These are phyloP conservation scores for Zalophus californianus DNA, from an alignment of 2,797 vertebrate species.

Conservation along the genomic window DNA sequence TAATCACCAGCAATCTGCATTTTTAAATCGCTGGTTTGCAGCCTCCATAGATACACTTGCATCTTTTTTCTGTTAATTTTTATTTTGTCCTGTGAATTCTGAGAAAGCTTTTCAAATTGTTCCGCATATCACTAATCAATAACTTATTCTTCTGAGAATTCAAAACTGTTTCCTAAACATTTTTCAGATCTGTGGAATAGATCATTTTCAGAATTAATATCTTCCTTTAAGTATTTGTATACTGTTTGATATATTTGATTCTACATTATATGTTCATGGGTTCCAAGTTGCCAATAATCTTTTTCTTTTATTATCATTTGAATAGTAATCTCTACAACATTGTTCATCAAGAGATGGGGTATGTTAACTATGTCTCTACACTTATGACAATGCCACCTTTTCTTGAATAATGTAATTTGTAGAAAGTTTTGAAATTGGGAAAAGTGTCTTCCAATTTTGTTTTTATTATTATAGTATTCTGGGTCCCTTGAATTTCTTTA, in stretches of 20 bases:
- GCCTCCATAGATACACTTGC: neutral
- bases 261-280: neutral
- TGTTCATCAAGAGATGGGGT: neutral
- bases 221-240: constrained; percentile 16
- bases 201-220: constrained; percentile 50
- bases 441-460: neutral
- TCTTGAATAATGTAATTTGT: neutral
- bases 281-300: neutral
- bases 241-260: constrained; percentile 39
- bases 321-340: neutral
- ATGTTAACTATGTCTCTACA: neutral
- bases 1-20: constrained; percentile 6
- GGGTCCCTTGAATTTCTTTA: neutral
- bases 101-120: constrained; percentile 35
- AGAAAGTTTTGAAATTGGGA: neutral
- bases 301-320: constrained; percentile 9
- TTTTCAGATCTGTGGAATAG: constrained; percentile 12
- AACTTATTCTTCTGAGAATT: constrained; percentile 51
- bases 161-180: neutral
- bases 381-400: neutral
- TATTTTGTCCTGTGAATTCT: constrained; percentile 1
- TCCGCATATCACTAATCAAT: constrained; percentile 21
- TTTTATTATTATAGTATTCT: neutral
- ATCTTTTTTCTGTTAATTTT: constrained; percentile 42
- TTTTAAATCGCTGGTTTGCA: neutral